Base-by-base conservation (phyloP, 2,113 vertebrate genomes). In the Mustela nigripes region DNA sequence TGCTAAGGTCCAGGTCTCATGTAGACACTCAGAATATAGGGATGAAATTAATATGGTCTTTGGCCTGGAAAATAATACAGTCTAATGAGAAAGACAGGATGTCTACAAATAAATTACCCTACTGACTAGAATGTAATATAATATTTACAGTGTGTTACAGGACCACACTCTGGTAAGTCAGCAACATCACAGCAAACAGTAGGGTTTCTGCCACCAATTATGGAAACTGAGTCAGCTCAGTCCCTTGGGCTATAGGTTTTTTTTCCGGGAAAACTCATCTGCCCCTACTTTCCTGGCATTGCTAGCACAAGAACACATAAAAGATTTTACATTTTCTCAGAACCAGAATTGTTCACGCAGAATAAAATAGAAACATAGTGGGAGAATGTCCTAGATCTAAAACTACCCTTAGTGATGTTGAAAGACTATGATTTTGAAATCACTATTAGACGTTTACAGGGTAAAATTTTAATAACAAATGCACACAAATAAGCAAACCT, bases 301-400 rank as follows among this genome's bases (percentile, higher is more conserved):
- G 63, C 28, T 56, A 81, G 31, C 14, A 16, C 86, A 36, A 91
- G 16, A 91, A 73, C 22, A 86, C 22, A 94, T 89, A 21, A 73
- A 85, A 62, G 15, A 71, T 73, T 63, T 73, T 78, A 78, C 39
- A n/a, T 84, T 93, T 91, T 91, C 80, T 91, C 56, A 80, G 63
- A 86, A 86, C 21, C 45, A 94, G 71, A 62, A 80, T 81, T 94
- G 62, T 91, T 86, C 53, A 48, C 4, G n/a, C 53, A 80, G 85
- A 80, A 86, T 96, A 94, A 89, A 94, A 96, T 71, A 96, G 80
- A 69, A 94, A 28, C 22, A 71, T 26, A 79, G 87, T 80, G 62
- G 22, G 50, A 79, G 78, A 85, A 85, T 84, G 39, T 45, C 50
- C 71, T 80, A 85, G 16, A 94, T 60, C 53, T 96, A 73, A 96